Evolutionary conservation across 2,888 invertebrate species (phyloP).

Genomic region (Drosophila diplacantha): DNA sequence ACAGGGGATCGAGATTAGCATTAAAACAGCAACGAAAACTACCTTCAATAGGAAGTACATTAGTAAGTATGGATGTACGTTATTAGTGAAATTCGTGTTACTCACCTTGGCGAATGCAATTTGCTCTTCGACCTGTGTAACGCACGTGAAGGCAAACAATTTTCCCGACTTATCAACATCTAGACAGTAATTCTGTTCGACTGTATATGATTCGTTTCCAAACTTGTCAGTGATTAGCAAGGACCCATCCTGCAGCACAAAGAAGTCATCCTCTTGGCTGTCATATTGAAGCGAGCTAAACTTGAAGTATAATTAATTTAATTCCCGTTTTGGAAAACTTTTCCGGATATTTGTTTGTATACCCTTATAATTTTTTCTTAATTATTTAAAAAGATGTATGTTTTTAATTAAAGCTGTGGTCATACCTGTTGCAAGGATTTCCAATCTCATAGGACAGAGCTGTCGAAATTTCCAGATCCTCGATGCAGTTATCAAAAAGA

Average conservation of each 20-base stretch:
- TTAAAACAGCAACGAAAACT: slow-evolving; percentile 70
- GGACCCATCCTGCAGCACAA: slow-evolving; percentile 76
- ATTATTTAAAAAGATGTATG: too few relatives aligned
- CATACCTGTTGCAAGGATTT: slow-evolving; percentile 76
- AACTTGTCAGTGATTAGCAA: slow-evolving; percentile 72
- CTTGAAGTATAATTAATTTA: slow-evolving; percentile 1
- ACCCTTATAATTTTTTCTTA: too few relatives aligned
- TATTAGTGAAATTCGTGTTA: too few relatives aligned
- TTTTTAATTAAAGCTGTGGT: background rate
- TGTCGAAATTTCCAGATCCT: slow-evolving; percentile 71
- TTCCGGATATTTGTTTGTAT: too few relatives aligned
- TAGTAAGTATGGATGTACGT: background rate
- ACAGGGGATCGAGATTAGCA: slow-evolving; percentile 76
- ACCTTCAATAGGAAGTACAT: slow-evolving; percentile 46
- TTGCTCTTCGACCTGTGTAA: slow-evolving; percentile 71
- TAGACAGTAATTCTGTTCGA: slow-evolving; percentile 74
- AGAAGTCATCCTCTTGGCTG: slow-evolving; percentile 68
- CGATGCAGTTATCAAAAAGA: slow-evolving; percentile 76
- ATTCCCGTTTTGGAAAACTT: background rate
- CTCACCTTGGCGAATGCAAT: slow-evolving; percentile 55
- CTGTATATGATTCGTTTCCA: slow-evolving; percentile 70
- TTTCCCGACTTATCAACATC: slow-evolving; percentile 73
- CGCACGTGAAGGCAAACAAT: slow-evolving; percentile 75
- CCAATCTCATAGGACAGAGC: slow-evolving; percentile 69
- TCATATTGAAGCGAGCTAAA: slow-evolving; percentile 67